A percentile compares a stretch with the other conserved stretches of the same genome.
These are phyloP conservation scores for Eupithecia insigniata DNA, from an alignment of 2,888 invertebrate species.

Conservation along the genomic window DNA sequence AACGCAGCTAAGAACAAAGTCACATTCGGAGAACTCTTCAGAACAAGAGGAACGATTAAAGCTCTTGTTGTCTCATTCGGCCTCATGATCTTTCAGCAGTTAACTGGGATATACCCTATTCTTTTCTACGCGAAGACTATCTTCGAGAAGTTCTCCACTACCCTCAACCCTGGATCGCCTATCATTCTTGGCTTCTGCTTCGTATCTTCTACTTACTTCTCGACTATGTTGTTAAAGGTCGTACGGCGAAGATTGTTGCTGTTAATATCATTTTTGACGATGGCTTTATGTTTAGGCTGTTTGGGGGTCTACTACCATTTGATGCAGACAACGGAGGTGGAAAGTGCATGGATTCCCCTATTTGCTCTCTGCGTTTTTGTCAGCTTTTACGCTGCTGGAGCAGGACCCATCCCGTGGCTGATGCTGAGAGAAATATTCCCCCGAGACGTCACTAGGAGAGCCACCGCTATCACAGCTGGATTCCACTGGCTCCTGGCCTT, in stretches of 20 bases:
- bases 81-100: conserved; percentile 87
- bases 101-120: conserved; percentile 85
- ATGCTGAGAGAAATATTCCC: conserved; percentile 88
- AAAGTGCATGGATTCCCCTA: conserved; percentile 83
- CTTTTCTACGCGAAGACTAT: conserved; percentile 85
- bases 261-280: conserved; percentile 83
- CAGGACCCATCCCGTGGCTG: conserved; percentile 89
- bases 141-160: conserved; percentile 77
- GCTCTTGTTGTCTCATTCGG: conserved; percentile 81
- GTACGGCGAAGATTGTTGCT: conserved; percentile 86
- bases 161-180: conserved; percentile 70
- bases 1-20: conserved; percentile 74
- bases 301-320: conserved; percentile 80
- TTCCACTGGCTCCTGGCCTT: conserved; percentile 89
- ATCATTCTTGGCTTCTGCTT: conserved; percentile 86
- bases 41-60: conserved; percentile 71
- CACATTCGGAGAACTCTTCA: conserved; percentile 75
- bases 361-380: conserved; percentile 83
- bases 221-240: conserved; percentile 84
- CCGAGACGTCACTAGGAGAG: conserved; percentile 84
- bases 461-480: conserved; percentile 87
- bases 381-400: conserved; percentile 86
- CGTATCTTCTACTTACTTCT: conserved; percentile 83
- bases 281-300: conserved; percentile 81
- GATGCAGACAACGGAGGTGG: conserved; percentile 56